Evolutionary conservation across 1,140 invertebrate genomes (phyloP), one percentile per base, ranked within the genome.

Genomic region (Ceratosolen fusciceps): DNA sequence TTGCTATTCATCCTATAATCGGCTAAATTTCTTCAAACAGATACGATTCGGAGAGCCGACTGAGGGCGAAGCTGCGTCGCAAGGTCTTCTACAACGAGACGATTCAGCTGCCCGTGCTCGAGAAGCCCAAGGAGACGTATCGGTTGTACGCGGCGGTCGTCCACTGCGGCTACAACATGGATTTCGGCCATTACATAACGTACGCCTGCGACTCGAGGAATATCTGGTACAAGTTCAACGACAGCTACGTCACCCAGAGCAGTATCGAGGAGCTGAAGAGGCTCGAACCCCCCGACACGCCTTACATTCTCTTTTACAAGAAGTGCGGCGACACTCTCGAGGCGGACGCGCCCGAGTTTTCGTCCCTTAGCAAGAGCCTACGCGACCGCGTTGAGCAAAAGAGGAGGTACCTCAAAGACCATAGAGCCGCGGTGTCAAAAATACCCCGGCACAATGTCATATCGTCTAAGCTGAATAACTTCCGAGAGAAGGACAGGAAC

Each of bases 171-270:
- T 93, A 93, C 19, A 95, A 93, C 56, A 93, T 96, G 81, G 95
- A 97, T 84, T 94, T 94, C 8, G 96, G 96, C 0, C 96, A 97
- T 86, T 97, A 97, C 86, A 96, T 96, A 84, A 96, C 95, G 0
- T 94, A 95, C 82, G 95, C 95, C 0, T 92, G 94, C 39, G 93
- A 95, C 84, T 88, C 89, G 5, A 90, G 92, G 29, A 90, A 93
- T 2, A 91, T 91, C 80, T 97, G 96, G 96, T 95, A 93, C 85
- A 93, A 94, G 81, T 96, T 96, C 84, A 96, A 97, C 84, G 96
- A 97, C 82, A 94, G 92, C 73, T 88, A 91, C 3, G 95, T 97
- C 0, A 92, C 92, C 0, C 87, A 88, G 29, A 92, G 93, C 0
- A 92, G 92, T 1, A 92, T 94, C 26, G 87, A 91, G 1, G 92